Evolutionary conservation across 2,888 invertebrate species (phyloP), one percentile per base, ranked within the genome.

Genomic region (Drosophila vallismaia): DNA sequence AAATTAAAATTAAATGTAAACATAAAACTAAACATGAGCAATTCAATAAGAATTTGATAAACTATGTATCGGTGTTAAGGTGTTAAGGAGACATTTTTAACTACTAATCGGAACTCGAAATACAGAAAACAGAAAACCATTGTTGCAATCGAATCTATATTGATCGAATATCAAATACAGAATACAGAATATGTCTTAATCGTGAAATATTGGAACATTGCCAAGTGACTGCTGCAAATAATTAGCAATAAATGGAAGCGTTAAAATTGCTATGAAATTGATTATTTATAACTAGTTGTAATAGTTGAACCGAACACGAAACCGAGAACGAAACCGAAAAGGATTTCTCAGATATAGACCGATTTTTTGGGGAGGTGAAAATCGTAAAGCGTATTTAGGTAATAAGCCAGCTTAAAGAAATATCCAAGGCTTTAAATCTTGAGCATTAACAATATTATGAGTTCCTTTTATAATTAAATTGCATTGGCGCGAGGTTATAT

Each of bases 161-260:
- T 60, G 64, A 67, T 70, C 36, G 50, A 75, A 56, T 66, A 56
- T 48, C 33, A 53, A 68, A 55, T 73, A 85, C 76, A 66, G 64
- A 60, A 53, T 51, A 53, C 48, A 9, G 12, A 49, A 49, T 54
- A 67, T 53, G 42, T 53, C 46, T 68, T 59, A 69, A 59, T 38
- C 46, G 49, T 49, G 59, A 52, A 70, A 67, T 52, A 77, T 66
- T 58, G 67, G 71, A 66, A 64, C 67, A 73, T 88, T 86, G 88
- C 88, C 84, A 88, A 86, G 84, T 85, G 84, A 85, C 84, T 83
- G 83, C 85, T 60, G 80, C 79, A 86, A 66, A 60, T 51, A 73
- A 84, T 74, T 29, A 57, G 60, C 55, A 48, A 60, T 48, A 54
- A 48, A 53, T 12, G 28, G 49, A 46, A 53, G 51, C 48, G 31